phyloP scores from a whole-genome alignment of 2,888 invertebrate genomes.

The Ichneumoninae sp. region DNA sequence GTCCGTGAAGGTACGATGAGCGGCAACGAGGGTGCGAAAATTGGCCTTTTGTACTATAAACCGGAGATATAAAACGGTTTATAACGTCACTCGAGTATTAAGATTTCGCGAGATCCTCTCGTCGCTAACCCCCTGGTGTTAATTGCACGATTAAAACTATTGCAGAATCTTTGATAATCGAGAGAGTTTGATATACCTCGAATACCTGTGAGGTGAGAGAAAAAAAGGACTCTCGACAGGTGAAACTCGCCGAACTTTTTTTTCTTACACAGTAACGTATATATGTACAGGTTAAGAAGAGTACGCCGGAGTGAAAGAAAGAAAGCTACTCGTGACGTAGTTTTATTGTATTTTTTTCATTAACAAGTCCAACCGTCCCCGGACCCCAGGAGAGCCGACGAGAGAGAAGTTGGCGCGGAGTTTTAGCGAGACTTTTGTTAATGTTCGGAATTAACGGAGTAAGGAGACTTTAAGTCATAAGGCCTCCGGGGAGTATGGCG shows the following conservation, averaged over 20 bases:
- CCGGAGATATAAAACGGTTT: conserved; percentile 78
- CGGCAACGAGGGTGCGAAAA: conserved; percentile 60
- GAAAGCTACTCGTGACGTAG: conserved; percentile 68
- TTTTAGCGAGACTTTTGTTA: conserved; percentile 84
- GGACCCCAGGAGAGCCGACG: conserved; percentile 74
- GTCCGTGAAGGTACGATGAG: conserved; percentile 65
- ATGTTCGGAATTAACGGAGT: conserved; percentile 84
- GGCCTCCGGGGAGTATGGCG: conserved; percentile 80
- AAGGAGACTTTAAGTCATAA: conserved; percentile 85
- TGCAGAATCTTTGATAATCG: conserved; percentile 35
- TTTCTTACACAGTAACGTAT: not conserved
- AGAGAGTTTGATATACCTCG: not conserved
- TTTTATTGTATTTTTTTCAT: conserved; percentile 84
- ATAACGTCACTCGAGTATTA: conserved; percentile 76
- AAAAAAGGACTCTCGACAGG: conserved; percentile 1
- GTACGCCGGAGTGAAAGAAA: conserved; percentile 52
- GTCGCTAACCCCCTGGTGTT: conserved; percentile 55
- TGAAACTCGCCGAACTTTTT: conserved; percentile 3
- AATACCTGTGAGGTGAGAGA: conserved; percentile 1
- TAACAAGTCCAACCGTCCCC: conserved; percentile 81
- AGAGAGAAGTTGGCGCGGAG: conserved; percentile 80
- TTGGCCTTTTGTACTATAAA: conserved; percentile 69
- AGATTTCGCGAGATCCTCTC: conserved; percentile 73
- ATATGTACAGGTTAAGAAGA: conserved; percentile 2
- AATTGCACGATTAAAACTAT: conserved; percentile 54